Conservation (phyloP, 2,113 vertebrate species). For the Cyanocitta stelleri region DNA sequence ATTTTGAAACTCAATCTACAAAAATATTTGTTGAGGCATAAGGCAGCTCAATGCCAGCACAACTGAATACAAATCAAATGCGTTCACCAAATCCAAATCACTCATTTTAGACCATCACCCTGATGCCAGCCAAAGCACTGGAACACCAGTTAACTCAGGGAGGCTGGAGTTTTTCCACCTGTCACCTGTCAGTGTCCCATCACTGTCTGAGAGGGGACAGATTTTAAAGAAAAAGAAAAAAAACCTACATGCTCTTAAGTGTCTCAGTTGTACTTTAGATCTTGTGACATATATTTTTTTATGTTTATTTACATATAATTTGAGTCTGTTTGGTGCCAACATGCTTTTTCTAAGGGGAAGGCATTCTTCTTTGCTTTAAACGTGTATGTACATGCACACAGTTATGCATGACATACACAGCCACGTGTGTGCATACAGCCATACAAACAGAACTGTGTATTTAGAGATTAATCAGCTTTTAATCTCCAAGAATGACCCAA, state of each 20-base stretch:
- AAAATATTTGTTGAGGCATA: background rate
- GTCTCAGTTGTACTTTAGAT: background rate
- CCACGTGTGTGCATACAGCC: background rate
- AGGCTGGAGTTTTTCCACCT: background rate
- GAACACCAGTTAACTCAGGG: background rate
- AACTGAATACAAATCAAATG: background rate
- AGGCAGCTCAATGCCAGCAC: background rate
- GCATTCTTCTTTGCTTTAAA: background rate
- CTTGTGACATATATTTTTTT: background rate
- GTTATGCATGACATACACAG: background rate
- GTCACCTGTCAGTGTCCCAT: background rate
- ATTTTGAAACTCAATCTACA: background rate
- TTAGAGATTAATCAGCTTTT: background rate
- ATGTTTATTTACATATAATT: background rate
- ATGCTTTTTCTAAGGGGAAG: background rate
- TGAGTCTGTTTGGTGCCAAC: background rate
- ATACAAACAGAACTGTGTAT: rapidly evolving
- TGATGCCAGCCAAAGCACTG: background rate
- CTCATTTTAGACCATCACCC: background rate
- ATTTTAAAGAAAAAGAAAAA: background rate
- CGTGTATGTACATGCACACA: background rate
- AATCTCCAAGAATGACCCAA: background rate
- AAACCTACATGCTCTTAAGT: background rate
- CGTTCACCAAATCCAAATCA: background rate
- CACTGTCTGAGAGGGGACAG: background rate